These are phyloP conservation scores for Notarius lentiginosus DNA, from an alignment of 2,113 vertebrate species.

Conservation along the genomic window DNA sequence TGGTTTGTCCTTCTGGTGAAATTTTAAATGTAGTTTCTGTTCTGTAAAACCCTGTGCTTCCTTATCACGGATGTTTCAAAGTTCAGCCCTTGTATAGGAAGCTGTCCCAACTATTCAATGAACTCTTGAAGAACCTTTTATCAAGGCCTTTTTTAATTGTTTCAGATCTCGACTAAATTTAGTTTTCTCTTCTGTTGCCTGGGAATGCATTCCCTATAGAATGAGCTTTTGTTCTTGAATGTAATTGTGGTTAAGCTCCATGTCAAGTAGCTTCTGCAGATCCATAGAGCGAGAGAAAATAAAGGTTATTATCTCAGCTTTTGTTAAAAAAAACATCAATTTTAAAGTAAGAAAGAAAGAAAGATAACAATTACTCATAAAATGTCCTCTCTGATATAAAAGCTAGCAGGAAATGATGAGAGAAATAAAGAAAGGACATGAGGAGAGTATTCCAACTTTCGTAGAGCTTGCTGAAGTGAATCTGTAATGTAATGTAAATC, in stretches of 20 bases:
- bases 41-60: not conserved
- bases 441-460: not conserved
- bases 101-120: not conserved
- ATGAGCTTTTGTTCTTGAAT: not conserved
- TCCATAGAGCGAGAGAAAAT: not conserved
- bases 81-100: not conserved
- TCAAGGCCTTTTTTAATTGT: not conserved
- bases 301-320: not conserved
- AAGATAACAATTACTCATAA: not conserved
- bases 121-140: not conserved
- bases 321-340: not conserved
- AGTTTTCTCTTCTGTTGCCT: not conserved
- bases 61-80: not conserved
- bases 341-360: not conserved
- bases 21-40: not conserved
- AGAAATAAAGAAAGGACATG: not conserved
- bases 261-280: not conserved
- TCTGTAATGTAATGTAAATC: not conserved
- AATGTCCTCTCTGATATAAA: not conserved
- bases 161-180: not conserved
- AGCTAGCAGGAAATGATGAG: not conserved
- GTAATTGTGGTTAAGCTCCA: not conserved
- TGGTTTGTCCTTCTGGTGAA: not conserved
- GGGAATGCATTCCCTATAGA: not conserved
- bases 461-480: not conserved